A percentile compares a stretch with the other conserved stretches of the same genome.
Conservation (phyloP, 2,888 invertebrate genomes). For the Drosophila conformis region DNA sequence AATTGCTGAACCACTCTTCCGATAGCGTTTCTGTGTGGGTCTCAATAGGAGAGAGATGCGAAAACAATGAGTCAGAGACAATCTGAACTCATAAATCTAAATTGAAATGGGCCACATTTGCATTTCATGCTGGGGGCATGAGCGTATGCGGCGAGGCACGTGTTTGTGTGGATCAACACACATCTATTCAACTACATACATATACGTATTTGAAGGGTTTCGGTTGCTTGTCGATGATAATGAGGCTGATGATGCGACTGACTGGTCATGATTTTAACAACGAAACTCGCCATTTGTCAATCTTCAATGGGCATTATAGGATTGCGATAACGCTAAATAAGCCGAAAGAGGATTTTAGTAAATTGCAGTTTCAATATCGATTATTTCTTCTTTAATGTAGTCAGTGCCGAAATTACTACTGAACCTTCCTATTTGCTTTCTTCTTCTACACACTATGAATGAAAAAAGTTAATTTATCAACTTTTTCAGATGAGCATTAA, state of each 20-base stretch:
- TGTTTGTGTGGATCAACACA: slow-evolving; percentile 13
- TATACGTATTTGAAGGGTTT: background rate
- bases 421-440: background rate
- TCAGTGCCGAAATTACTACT: background rate
- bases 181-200: background rate
- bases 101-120: slow-evolving; percentile 67
- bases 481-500: background rate
- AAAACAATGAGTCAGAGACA: slow-evolving; percentile 51
- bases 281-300: slow-evolving; percentile 35
- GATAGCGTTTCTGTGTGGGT: background rate
- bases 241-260: slow-evolving; percentile 45
- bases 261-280: slow-evolving; percentile 46
- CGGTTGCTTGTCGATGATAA: slow-evolving; percentile 30
- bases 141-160: slow-evolving; percentile 43
- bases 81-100: slow-evolving; percentile 67
- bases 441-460: background rate
- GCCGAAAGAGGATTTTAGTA: background rate
- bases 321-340: slow-evolving; percentile 12
- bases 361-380: slow-evolving; percentile 15
- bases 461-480: background rate
- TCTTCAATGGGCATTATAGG: slow-evolving; percentile 38
- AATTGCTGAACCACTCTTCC: slow-evolving; percentile 8
- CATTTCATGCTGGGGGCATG: slow-evolving; percentile 22
- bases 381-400: background rate
- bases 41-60: background rate